A percentile compares a stretch with the other conserved stretches of the same genome.
Conservation (phyloP, 2,113 vertebrate genomes). For the Bos javanicus region DNA sequence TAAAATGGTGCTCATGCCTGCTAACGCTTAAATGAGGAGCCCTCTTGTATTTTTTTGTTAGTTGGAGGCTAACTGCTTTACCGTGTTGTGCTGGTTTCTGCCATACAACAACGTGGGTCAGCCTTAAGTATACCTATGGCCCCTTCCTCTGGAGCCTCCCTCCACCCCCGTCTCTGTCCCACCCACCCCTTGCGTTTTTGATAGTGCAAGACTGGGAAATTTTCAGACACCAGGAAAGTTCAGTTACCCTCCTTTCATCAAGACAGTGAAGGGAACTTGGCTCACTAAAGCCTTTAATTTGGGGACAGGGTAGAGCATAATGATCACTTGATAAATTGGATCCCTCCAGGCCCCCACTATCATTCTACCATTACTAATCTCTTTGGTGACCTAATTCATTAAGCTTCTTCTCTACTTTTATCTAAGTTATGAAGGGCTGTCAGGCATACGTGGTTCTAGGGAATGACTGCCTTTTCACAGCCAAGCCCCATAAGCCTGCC, state of each 20-base stretch:
- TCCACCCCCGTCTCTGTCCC: neutral
- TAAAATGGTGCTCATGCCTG: neutral
- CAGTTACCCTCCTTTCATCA: neutral
- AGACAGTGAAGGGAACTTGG: neutral
- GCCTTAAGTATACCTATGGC: neutral
- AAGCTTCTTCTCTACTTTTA: neutral
- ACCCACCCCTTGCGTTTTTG: neutral
- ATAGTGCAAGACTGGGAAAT: neutral
- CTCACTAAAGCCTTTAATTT: neutral
- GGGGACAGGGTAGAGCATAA: neutral
- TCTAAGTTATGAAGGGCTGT: neutral
- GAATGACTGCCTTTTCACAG: neutral
- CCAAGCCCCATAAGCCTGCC: neutral
- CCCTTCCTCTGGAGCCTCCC: neutral
- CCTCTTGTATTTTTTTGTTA: neutral
- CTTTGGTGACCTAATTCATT: neutral
- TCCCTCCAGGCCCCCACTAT: neutral
- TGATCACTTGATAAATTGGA: neutral
- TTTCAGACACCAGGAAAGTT: neutral
- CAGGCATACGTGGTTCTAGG: neutral
- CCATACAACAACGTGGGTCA: neutral
- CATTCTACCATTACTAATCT: neutral
- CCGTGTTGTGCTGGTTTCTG: neutral
- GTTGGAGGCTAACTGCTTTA: neutral
- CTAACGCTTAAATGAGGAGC: neutral